phyloP scores from a whole-genome alignment of 2,888 invertebrate species.

The Hypselothyrea guttata region DNA sequence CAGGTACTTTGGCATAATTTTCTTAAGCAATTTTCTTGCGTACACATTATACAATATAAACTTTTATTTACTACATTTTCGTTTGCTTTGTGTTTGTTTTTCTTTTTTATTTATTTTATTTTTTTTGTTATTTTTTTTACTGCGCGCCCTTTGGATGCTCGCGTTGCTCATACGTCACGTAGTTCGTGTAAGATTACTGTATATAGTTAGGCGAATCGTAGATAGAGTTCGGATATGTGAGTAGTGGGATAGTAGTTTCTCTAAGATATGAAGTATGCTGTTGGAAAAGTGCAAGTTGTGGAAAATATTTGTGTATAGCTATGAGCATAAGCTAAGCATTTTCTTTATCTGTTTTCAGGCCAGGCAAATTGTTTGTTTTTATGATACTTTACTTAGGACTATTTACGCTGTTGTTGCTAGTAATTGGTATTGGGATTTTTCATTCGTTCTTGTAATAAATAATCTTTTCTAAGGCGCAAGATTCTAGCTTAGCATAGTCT shows the following conservation, averaged over 20 bases:
- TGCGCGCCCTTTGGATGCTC: no score
- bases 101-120: slow-evolving; percentile 11
- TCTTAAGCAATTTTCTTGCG: slow-evolving; percentile 38
- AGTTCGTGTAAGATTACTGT: slow-evolving; percentile 5
- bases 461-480: slow-evolving; percentile 58
- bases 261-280: no score
- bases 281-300: no score
- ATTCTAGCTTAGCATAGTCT: slow-evolving; percentile 20
- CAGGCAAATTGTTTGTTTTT: neutral
- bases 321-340: no score
- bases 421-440: no score
- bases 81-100: slow-evolving; percentile 20
- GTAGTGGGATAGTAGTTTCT: neutral
- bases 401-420: no score
- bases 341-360: no score
- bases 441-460: slow-evolving; percentile 43
- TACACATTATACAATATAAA: slow-evolving; percentile 12
- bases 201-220: no score
- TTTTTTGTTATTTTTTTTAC: slow-evolving; percentile 3
- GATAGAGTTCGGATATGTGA: no score
- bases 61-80: slow-evolving; percentile 8
- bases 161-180: neutral
- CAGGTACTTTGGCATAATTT: slow-evolving; percentile 80
- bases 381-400: neutral
- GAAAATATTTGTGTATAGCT: no score